These are phyloP conservation scores for Melolontha melolontha DNA, from an alignment of 2,888 invertebrate genomes.

Conservation along the genomic window DNA sequence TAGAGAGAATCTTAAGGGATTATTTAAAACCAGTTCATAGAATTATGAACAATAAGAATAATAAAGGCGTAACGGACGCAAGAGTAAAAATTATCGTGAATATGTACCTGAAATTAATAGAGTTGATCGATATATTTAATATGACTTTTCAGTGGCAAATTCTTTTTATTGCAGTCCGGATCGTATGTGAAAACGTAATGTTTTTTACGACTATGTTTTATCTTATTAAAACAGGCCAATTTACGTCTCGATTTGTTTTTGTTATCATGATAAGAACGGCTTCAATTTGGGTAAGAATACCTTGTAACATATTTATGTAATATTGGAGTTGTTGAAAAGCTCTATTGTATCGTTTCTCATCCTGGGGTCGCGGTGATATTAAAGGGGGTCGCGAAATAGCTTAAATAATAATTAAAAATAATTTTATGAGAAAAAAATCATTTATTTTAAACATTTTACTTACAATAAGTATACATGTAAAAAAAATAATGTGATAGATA, in stretches of 20 bases:
- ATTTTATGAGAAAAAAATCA: too few species aligned
- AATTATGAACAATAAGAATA: neutral
- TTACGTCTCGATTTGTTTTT: neutral
- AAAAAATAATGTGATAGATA: too few species aligned
- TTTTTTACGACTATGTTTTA: neutral
- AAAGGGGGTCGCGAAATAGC: too few species aligned
- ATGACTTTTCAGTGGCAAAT: slow-evolving; percentile 28
- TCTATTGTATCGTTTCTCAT: too few species aligned
- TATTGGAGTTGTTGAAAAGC: too few species aligned
- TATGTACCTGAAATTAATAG: neutral
- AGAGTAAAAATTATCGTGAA: neutral
- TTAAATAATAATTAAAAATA: too few species aligned
- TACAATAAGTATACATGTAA: too few species aligned
- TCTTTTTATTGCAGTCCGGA: slow-evolving; percentile 11
- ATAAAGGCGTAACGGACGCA: neutral
- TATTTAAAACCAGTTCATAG: neutral
- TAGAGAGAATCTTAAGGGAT: neutral
- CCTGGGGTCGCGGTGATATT: too few species aligned
- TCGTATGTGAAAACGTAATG: slow-evolving; percentile 6
- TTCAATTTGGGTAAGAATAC: slow-evolving; percentile 13
- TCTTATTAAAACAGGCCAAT: neutral
- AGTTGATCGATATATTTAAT: slow-evolving; percentile 23
- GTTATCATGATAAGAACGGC: neutral
- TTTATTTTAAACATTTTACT: too few species aligned
- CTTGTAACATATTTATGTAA: too few species aligned